Base-by-base conservation (phyloP, 23 tunicate species). In the Phallusia fumigata region DNA sequence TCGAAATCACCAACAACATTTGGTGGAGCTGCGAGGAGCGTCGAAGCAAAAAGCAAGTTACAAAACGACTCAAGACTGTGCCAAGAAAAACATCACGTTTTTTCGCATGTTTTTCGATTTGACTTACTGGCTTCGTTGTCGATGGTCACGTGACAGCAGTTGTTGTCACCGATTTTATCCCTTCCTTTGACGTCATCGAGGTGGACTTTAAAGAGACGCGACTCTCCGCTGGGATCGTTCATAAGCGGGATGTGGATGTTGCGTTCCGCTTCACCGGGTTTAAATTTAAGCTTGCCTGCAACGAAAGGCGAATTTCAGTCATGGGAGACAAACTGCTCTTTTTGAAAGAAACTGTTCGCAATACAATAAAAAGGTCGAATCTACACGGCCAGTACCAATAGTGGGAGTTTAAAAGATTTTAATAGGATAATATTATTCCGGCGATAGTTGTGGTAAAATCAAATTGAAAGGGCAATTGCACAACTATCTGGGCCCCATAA, bases 151-250 rank as follows among this genome's bases (percentile, higher is more conserved):
- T 83, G 78, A 53, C 88, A 82, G 26, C 36, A 72, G 30, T 64
- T 73, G 73, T 82, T 81, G 79, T 85, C 88, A 28, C 98, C 98
- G 24, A 86, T 76, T 11, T 86, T 84, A 82, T 94, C 98, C 0
- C 98, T 82, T 12, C 98, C 98, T 76, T 84, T 92, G 52, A 94
- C 82, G 75, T 85, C 91, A 0, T 32, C 28, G 16, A 94, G 80
- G 6, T 77, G 86, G 64, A 94, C 98, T 30, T 65, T 73, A 85
- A 94, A 94, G 65, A 82, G 83, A 30, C 90, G 88, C 2, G 85
- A 72, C 82, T 94, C 98, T 0, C 98, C 98, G 52, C 86, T 94
- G 5, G 98, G 98, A 78, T 94, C 98, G 82, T 94, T 94, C 73
- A 86, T 44, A 35, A 94, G 33, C 0, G 90, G 92, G 74, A 94